Evolutionary conservation across 1,140 invertebrate species (phyloP).

Genomic region (Orchesella cincta): DNA sequence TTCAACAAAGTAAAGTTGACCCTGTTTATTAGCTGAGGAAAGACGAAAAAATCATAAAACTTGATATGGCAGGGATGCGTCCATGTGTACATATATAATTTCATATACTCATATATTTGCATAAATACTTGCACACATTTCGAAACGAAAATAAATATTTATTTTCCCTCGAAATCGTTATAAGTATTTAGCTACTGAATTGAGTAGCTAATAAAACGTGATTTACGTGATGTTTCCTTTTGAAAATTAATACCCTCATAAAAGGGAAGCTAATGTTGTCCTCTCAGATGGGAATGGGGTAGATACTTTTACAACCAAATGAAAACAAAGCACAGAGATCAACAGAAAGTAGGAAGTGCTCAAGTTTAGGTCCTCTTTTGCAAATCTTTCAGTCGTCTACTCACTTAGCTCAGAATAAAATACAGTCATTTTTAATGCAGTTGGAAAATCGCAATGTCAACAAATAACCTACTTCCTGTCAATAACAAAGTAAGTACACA

Average conservation of each 20-base stretch:
- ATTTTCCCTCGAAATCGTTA: not conserved
- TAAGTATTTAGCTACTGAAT: not conserved
- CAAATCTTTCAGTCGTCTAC: not conserved
- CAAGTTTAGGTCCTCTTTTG: not conserved
- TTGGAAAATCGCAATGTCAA: conserved; percentile 11
- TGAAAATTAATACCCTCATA: too few relatives aligned
- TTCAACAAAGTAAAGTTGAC: too few relatives aligned
- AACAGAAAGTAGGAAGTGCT: not conserved
- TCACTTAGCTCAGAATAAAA: not conserved
- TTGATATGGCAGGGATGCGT: not conserved
- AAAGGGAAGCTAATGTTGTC: too few relatives aligned
- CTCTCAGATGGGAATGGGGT: too few relatives aligned
- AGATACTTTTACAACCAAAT: too few relatives aligned
- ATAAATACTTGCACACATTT: not conserved
- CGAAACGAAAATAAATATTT: not conserved
- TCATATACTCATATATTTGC: not conserved
- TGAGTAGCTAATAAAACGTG: not conserved
- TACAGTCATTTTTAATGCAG: not conserved
- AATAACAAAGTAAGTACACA: too few relatives aligned
- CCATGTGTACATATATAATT: not conserved
- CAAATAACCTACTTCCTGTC: conserved; percentile 18
- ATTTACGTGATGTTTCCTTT: not conserved
- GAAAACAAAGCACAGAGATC: not conserved
- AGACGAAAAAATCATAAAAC: not conserved
- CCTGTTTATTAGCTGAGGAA: not conserved